phyloP scores from a whole-genome alignment of 2,888 invertebrate genomes.

The Philaethria dido region DNA sequence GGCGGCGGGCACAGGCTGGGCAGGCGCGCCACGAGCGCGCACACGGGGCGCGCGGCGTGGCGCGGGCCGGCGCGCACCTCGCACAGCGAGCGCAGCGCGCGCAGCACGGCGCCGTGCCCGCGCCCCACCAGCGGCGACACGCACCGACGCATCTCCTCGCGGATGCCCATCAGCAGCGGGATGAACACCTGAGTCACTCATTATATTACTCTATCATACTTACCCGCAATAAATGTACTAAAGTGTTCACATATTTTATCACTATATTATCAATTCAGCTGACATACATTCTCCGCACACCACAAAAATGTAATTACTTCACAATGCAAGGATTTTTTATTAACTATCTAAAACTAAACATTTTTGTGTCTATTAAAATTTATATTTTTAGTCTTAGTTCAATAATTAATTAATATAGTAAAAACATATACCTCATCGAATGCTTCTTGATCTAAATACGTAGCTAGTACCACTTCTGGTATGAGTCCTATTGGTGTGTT shows the following conservation, averaged over 20 bases:
- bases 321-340: too few relatives aligned
- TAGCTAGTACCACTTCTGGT: conserved; percentile 86
- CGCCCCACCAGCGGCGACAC: conserved; percentile 87
- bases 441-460: conserved; percentile 83
- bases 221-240: too few relatives aligned
- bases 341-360: too few relatives aligned
- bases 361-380: too few relatives aligned
- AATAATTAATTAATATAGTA: not conserved
- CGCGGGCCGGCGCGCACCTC: conserved; percentile 89
- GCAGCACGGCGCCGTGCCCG: conserved; percentile 87
- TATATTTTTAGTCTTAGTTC: too few relatives aligned
- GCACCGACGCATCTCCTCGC: conserved; percentile 86
- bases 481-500: conserved; percentile 90
- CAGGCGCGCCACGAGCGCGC: conserved; percentile 69
- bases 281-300: not conserved
- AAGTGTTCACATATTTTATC: too few relatives aligned
- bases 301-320: not conserved
- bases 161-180: conserved; percentile 72
- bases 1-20: conserved; percentile 87
- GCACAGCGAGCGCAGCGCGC: conserved; percentile 90
- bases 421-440: conserved; percentile 77
- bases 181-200: conserved; percentile 65
- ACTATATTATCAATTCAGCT: not conserved
- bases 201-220: not conserved
- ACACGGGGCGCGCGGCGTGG: conserved; percentile 89